Evolutionary conservation across 2,797 vertebrate genomes (phyloP).

Genomic region (Lutjanus campechanus): DNA sequence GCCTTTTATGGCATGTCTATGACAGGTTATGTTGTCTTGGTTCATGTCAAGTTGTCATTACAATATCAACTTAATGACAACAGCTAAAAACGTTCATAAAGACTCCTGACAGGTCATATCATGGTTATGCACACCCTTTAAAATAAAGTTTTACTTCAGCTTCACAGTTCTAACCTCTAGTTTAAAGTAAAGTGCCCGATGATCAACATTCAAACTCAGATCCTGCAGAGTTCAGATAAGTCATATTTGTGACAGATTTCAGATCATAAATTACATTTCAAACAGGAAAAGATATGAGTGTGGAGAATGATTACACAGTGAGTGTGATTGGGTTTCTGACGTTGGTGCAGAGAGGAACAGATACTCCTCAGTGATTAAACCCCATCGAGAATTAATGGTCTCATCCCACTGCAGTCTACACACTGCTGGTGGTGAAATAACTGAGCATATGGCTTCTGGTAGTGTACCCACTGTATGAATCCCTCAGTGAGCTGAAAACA

Average conservation of each 20-base stretch:
- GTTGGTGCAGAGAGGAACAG: constrained; percentile 16
- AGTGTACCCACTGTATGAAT: background rate
- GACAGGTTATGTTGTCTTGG: too few species aligned
- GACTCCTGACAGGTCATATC: too few species aligned
- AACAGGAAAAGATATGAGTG: constrained; percentile 1
- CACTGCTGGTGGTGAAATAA: background rate
- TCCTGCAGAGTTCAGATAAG: constrained; percentile 11
- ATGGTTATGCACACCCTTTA: too few species aligned
- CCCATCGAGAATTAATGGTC: constrained; percentile 17
- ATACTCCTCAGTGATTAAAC: constrained; percentile 20
- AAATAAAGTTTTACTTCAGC: background rate
- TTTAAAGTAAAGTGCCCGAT: constrained; percentile 15
- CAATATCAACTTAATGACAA: too few species aligned
- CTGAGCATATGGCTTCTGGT: constrained; percentile 20
- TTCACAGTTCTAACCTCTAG: constrained; percentile 3
- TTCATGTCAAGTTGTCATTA: too few species aligned
- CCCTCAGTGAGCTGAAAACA: background rate
- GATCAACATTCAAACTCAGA: constrained; percentile 7
- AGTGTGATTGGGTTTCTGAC: constrained; percentile 12
- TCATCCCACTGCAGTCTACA: constrained; percentile 20
- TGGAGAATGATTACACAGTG: too few species aligned
- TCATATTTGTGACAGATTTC: constrained; percentile 27
- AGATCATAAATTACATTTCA: constrained; percentile 16
- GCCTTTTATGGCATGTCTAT: too few species aligned
- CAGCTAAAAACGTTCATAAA: too few species aligned